Conservation (phyloP, 2,797 vertebrate species). For the Vultur gryphus region DNA sequence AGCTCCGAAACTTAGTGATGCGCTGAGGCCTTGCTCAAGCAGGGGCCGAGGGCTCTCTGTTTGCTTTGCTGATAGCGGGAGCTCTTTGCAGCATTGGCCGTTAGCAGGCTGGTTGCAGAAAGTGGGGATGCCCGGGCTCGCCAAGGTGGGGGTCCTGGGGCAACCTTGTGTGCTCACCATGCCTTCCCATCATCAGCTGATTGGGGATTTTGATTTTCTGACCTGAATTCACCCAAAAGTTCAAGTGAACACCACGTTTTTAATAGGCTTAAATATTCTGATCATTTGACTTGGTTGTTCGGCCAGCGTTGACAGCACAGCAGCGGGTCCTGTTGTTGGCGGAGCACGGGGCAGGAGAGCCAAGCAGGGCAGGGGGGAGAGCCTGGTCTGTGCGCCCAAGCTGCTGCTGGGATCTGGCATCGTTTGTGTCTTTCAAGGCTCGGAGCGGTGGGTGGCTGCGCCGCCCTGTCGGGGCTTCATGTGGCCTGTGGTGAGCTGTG, state of each 20-base stretch:
- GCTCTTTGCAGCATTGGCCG: neutral
- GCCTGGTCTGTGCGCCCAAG: fast-evolving
- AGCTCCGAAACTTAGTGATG: neutral
- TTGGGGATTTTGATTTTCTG: neutral
- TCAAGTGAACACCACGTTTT: neutral
- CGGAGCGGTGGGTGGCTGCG: neutral
- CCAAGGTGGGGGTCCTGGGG: neutral
- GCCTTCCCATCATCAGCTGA: neutral
- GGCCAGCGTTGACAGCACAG: fast-evolving
- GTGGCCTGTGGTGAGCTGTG: neutral
- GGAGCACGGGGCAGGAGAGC: neutral
- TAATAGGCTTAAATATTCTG: neutral
- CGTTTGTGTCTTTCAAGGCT: neutral
- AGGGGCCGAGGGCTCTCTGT: neutral
- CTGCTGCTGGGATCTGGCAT: neutral
- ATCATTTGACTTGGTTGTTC: fast-evolving
- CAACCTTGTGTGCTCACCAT: neutral
- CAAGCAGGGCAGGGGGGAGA: neutral
- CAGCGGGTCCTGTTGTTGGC: neutral
- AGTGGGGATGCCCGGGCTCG: fast-evolving
- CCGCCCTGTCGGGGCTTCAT: fast-evolving
- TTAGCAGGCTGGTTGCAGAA: neutral
- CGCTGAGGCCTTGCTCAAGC: neutral
- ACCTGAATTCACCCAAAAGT: neutral
- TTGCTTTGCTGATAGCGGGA: neutral